phyloP scores from a whole-genome alignment of 2,113 vertebrate species.

The Pristiophorus japonicus region DNA sequence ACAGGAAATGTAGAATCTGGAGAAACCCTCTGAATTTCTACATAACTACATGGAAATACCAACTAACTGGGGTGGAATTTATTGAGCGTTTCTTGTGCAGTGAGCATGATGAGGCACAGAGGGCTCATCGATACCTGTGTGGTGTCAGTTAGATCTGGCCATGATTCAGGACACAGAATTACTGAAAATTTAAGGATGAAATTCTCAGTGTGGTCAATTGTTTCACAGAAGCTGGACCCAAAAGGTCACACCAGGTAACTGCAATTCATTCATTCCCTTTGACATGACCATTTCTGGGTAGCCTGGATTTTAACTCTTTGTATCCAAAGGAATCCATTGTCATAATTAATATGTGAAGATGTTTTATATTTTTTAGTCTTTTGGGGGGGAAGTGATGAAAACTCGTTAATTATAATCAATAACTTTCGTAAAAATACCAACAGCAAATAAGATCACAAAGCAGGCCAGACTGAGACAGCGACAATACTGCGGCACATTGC shows the following conservation, averaged over 20 bases:
- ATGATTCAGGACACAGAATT: neutral
- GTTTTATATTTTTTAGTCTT: neutral
- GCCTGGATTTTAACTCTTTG: neutral
- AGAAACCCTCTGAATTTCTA: neutral
- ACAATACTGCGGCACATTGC: neutral
- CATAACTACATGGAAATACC: neutral
- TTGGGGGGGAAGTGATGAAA: neutral
- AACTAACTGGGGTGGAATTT: neutral
- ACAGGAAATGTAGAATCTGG: conserved; percentile 8
- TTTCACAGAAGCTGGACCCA: neutral
- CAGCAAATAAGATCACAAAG: neutral
- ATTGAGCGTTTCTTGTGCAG: neutral
- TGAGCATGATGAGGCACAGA: neutral
- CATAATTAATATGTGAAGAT: neutral
- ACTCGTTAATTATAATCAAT: neutral
- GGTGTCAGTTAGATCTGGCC: neutral
- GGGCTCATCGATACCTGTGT: neutral
- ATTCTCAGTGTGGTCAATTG: neutral
- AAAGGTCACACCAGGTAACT: neutral
- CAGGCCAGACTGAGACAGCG: neutral
- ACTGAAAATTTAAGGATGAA: too few species aligned
- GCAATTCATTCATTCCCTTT: neutral
- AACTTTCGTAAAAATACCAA: neutral
- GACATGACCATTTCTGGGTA: neutral
- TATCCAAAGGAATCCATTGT: neutral